A percentile compares a stretch with the other conserved stretches of the same genome.
phyloP scores from a whole-genome alignment of 2,797 vertebrate genomes.

The Bufotes viridis region DNA sequence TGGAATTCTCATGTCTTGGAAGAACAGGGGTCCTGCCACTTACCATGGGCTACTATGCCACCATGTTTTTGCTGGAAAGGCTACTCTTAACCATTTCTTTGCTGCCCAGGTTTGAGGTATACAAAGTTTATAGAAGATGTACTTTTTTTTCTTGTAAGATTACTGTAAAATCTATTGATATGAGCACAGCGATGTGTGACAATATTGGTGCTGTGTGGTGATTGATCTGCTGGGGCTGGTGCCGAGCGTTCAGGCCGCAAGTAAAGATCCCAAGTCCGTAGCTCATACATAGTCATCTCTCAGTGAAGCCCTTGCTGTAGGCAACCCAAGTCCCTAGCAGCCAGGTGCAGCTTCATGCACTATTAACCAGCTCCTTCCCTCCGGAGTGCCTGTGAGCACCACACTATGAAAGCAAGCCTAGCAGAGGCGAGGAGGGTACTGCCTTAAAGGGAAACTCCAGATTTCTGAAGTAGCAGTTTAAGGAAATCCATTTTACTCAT shows the following conservation, averaged over 20 bases:
- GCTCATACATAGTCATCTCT: constrained; percentile 28
- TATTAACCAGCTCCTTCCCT: constrained; percentile 27
- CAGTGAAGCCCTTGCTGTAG: constrained; percentile 9
- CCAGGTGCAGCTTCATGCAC: constrained; percentile 38
- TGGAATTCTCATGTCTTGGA: too few relatives aligned
- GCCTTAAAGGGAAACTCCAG: constrained; percentile 5
- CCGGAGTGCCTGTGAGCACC: neutral
- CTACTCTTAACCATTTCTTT: neutral
- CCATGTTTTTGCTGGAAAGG: neutral
- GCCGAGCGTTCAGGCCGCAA: neutral
- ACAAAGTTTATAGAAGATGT: neutral
- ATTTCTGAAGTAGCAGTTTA: neutral
- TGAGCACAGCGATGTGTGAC: neutral
- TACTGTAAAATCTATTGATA: neutral
- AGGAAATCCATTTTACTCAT: neutral
- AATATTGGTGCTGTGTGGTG: neutral
- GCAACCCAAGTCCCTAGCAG: neutral
- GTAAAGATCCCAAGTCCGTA: neutral
- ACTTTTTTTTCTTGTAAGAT: neutral
- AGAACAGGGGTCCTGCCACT: too few relatives aligned
- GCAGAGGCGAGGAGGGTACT: neutral
- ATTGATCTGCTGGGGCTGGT: neutral
- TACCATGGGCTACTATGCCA: neutral
- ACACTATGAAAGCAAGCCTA: neutral
- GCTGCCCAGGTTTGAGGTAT: neutral